Evolutionary conservation across 1,140 invertebrate species (phyloP).

Genomic region (Octopus sinensis): DNA sequence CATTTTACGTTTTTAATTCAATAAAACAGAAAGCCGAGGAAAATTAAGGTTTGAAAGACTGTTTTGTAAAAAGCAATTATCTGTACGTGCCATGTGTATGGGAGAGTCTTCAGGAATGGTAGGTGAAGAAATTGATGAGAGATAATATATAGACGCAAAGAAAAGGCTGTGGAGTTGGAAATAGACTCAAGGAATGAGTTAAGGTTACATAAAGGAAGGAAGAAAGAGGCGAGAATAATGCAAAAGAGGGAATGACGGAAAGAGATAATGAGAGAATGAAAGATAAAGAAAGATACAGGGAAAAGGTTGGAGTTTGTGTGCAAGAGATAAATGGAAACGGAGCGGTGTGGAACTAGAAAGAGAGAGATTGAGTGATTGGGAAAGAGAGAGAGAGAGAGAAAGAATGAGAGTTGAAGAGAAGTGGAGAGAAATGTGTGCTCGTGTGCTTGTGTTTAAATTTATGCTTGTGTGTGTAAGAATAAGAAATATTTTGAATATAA

Average conservation of each 20-base stretch:
- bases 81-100: too few relatives aligned
- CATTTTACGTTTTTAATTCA: too few relatives aligned
- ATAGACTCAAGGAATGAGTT: neutral
- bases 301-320: neutral
- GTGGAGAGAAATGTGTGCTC: neutral
- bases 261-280: neutral
- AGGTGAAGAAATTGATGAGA: too few relatives aligned
- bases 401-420: neutral
- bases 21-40: too few relatives aligned
- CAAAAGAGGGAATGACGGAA: neutral
- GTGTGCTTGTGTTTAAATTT: neutral
- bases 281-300: neutral
- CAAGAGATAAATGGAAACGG: neutral
- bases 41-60: too few relatives aligned
- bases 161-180: neutral
- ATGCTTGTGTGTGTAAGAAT: neutral
- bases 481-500: too few relatives aligned
- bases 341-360: neutral
- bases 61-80: too few relatives aligned
- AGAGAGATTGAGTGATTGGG: neutral
- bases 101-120: too few relatives aligned
- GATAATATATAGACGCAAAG: too few relatives aligned
- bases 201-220: neutral
- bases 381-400: neutral
- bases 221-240: neutral